These are phyloP conservation scores for Agrochola lota DNA, from an alignment of 2,888 invertebrate species.

Conservation along the genomic window DNA sequence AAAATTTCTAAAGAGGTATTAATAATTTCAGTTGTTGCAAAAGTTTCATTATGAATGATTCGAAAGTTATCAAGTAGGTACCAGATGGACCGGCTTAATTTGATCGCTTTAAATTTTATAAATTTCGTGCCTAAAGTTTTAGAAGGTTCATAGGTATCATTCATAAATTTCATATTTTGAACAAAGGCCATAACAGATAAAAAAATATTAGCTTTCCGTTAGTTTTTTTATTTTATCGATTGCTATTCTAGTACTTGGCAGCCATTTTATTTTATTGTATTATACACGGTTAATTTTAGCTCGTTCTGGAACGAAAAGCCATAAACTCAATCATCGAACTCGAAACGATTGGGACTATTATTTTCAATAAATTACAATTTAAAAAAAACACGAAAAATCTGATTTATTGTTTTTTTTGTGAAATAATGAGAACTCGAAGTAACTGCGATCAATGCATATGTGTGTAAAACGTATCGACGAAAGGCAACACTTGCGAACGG, in stretches of 20 bases:
- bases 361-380: too few relatives aligned
- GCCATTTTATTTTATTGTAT: too few relatives aligned
- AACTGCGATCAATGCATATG: too few relatives aligned
- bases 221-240: background rate
- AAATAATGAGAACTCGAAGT: too few relatives aligned
- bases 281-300: too few relatives aligned
- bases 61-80: slow-evolving; percentile 42
- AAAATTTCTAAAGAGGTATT: slow-evolving; percentile 41
- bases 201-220: background rate
- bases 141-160: background rate
- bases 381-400: too few relatives aligned
- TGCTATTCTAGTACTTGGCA: background rate
- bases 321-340: too few relatives aligned
- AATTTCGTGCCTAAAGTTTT: slow-evolving; percentile 14
- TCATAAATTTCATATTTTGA: slow-evolving; percentile 11
- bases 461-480: too few relatives aligned
- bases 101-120: slow-evolving; percentile 26
- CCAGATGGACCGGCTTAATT: slow-evolving; percentile 48
- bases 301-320: too few relatives aligned
- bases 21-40: slow-evolving; percentile 45
- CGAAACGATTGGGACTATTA: too few relatives aligned
- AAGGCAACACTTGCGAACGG: too few relatives aligned
- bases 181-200: background rate
- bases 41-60: slow-evolving; percentile 59
- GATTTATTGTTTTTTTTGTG: too few relatives aligned